Evolutionary conservation across 2,797 vertebrate genomes (phyloP).

Genomic region (Poeciliopsis paucimaculata): DNA sequence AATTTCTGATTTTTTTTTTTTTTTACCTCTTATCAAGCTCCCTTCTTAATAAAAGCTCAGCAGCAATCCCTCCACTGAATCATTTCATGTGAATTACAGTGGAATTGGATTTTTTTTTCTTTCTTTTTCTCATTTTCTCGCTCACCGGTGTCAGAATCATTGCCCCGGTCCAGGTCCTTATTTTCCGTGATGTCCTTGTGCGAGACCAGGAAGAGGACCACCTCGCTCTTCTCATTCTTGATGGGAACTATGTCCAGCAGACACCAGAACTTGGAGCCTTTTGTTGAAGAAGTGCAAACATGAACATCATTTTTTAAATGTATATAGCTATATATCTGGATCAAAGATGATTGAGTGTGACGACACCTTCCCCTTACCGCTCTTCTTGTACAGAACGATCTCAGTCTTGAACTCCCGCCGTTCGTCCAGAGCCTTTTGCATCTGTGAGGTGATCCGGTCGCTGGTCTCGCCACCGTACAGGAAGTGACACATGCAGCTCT

Average conservation of each 20-base stretch:
- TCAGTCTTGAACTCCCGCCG: conserved; percentile 83
- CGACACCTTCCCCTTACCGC: conserved; percentile 63
- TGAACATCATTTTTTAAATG: not conserved
- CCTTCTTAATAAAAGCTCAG: not conserved
- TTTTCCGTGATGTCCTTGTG: conserved; percentile 87
- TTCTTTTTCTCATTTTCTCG: not conserved
- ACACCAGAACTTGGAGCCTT: conserved; percentile 86
- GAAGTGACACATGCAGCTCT: conserved; percentile 83
- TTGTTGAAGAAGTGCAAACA: not conserved
- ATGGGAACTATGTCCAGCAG: conserved; percentile 85
- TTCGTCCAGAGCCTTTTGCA: conserved; percentile 82
- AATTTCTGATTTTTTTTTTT: too few species aligned
- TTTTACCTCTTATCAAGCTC: not conserved
- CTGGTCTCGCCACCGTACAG: conserved; percentile 82
- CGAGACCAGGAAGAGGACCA: conserved; percentile 86
- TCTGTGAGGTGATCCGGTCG: conserved; percentile 75
- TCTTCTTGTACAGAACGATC: conserved; percentile 82
- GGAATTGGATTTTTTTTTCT: not conserved
- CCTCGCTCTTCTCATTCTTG: conserved; percentile 87
- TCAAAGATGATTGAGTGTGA: not conserved
- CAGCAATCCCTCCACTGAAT: conserved; percentile 20
- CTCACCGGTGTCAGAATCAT: conserved; percentile 77
- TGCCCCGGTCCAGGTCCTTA: conserved; percentile 75
- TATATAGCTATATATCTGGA: too few species aligned
- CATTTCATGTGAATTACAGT: conserved; percentile 36